Evolutionary conservation across 2,113 vertebrate genomes (phyloP).

Genomic region (Beaufortia kweichowensis): DNA sequence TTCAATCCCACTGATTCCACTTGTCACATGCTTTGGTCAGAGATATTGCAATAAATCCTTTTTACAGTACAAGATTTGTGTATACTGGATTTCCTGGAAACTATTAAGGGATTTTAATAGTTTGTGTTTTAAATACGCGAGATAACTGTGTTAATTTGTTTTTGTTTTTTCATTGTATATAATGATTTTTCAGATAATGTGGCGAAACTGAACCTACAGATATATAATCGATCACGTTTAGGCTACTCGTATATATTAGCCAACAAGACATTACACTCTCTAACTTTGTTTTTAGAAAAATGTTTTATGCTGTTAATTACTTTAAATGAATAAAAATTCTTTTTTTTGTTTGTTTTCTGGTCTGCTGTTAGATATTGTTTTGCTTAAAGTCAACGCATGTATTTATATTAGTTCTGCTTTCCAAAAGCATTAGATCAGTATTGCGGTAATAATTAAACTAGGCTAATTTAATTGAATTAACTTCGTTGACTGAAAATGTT

Average conservation of each 20-base stretch:
- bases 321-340: background rate
- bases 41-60: background rate
- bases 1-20: constrained; percentile 9
- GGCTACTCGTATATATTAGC: too few species aligned
- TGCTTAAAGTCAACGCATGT: too few species aligned
- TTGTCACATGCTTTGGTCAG: background rate
- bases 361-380: background rate
- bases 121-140: background rate
- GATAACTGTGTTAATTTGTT: background rate
- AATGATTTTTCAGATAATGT: background rate
- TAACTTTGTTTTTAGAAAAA: background rate
- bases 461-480: too few species aligned
- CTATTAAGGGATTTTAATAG: background rate
- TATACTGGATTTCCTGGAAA: background rate
- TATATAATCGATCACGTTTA: too few species aligned
- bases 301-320: background rate
- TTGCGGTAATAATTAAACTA: background rate
- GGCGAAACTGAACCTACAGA: too few species aligned
- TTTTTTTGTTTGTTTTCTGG: background rate
- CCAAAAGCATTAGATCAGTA: background rate
- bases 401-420: background rate
- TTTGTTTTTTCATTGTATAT: background rate
- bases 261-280: too few species aligned
- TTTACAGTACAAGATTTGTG: background rate
- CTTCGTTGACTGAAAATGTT: too few species aligned